Conservation (phyloP, 2,888 invertebrate genomes). For the Ariolimax columbianus region DNA sequence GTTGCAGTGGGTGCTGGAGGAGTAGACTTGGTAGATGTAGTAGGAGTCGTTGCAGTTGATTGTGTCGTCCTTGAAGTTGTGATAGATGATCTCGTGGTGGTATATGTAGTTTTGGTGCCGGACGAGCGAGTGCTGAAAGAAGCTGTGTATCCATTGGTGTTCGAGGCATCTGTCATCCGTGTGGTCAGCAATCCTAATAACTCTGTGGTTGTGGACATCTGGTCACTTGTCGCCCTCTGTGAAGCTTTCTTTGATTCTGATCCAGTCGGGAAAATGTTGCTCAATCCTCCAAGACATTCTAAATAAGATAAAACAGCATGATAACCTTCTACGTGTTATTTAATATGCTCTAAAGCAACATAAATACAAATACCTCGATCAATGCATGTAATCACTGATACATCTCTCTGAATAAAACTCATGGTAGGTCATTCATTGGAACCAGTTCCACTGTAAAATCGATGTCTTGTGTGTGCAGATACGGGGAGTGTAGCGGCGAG, state of each 20-base stretch:
- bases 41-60: conserved; percentile 50
- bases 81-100: conserved; percentile 35
- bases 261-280: conserved; percentile 57
- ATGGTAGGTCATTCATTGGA: no score
- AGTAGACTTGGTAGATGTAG: conserved; percentile 46
- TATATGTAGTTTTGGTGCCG: conserved; percentile 46
- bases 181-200: conserved; percentile 35
- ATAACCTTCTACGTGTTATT: no score
- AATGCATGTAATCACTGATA: no score
- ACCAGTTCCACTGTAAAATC: no score
- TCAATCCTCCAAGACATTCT: conserved; percentile 58
- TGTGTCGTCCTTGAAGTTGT: conserved; percentile 36
- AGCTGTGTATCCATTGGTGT: background rate
- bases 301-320: no score
- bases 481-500: no score
- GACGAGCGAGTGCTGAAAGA: conserved; percentile 40
- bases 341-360: no score
- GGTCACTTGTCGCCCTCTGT: background rate
- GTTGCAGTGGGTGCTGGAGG: conserved; percentile 50
- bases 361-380: no score
- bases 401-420: no score
- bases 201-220: conserved; percentile 39
- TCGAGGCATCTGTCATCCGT: background rate
- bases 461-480: no score
- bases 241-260: conserved; percentile 39